Conservation (phyloP, 1,140 invertebrate species). For the Drosophila lini region DNA sequence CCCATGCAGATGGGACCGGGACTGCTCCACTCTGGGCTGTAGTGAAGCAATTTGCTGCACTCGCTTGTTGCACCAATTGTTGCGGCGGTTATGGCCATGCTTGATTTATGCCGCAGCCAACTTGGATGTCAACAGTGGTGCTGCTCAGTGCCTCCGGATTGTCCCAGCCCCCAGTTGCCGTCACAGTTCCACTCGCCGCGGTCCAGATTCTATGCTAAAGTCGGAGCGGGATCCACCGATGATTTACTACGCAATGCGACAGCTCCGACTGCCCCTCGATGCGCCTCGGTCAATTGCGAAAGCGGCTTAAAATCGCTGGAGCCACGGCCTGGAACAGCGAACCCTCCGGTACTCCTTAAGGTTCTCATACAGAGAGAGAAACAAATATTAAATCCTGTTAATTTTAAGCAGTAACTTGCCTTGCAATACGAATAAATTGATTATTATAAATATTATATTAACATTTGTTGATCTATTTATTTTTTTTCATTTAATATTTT, state of each 20-base stretch:
- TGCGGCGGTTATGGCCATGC: slow-evolving; percentile 57
- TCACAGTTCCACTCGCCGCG: slow-evolving; percentile 7
- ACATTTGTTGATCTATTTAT: background rate
- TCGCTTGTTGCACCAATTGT: slow-evolving; percentile 72
- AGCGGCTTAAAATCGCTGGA: slow-evolving; percentile 80
- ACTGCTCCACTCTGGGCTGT: slow-evolving; percentile 17
- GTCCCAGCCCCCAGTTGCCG: slow-evolving; percentile 6
- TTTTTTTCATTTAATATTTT: too few relatives aligned
- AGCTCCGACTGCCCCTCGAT: slow-evolving; percentile 64
- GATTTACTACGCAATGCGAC: slow-evolving; percentile 78
- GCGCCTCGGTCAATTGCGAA: slow-evolving; percentile 80
- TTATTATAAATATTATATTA: background rate
- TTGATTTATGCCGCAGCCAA: slow-evolving; percentile 76
- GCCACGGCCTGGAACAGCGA: slow-evolving; percentile 8
- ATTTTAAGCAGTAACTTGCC: background rate
- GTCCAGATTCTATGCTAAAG: slow-evolving; percentile 29
- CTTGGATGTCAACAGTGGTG: slow-evolving; percentile 73
- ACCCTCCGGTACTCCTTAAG: slow-evolving; percentile 7
- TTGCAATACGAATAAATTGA: background rate
- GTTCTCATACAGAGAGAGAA: background rate
- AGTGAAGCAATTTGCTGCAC: slow-evolving; percentile 62
- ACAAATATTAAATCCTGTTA: too few relatives aligned
- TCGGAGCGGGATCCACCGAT: slow-evolving; percentile 49
- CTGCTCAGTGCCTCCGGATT: slow-evolving; percentile 21
- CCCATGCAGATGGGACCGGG: slow-evolving; percentile 39